Base-by-base conservation (phyloP, 2,888 invertebrate species). In the Cactoblastis cactorum region DNA sequence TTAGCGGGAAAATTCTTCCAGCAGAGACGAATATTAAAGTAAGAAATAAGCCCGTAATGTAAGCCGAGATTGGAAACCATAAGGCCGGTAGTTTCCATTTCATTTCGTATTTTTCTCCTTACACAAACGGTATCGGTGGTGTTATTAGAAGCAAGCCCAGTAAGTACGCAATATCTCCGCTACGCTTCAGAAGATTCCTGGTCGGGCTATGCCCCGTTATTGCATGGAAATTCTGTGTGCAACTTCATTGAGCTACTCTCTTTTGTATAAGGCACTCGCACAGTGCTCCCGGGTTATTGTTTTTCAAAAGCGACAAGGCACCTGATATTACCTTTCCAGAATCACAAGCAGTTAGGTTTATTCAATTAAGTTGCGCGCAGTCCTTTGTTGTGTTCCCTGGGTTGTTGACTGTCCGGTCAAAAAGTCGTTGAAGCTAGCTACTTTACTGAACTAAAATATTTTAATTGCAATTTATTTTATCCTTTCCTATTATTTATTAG, bases 211-310 rank as follows among this genome's bases (percentile, higher is more conserved):
- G 74, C 67, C 67, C 75, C 78, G 82, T 88, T 87, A 88, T 88
- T 87, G 88, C 88, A 89, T 87, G 86, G 86, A 87, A 84, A 88
- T 86, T 81, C 85, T 80, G 76, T 79, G 83, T 87, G 85, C 88
- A 87, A 86, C 83, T 88, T 82, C 86, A 88, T 87, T 82, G 83
- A 79, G 77, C 73, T 76, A 77, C 80, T 79, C 81, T 83, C 82
- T 83, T 84, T 83, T 80, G 82, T 83, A 79, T 83, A 86, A 83
- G 83, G 80, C 79, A 80, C 73, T 82, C 74, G 71, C 70, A 77
- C 79, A 73, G 80, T 84, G 80, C 80, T 82, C 80, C 74, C 67
- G 65, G 79, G 80, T 85, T 89, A 89, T 89, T 88, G 88, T 88
- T 89, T 86, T 84, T 83, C 83, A 78, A 85, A 83, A 82, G 80